phyloP scores from a whole-genome alignment of 2,797 vertebrate genomes.

The Huso huso region DNA sequence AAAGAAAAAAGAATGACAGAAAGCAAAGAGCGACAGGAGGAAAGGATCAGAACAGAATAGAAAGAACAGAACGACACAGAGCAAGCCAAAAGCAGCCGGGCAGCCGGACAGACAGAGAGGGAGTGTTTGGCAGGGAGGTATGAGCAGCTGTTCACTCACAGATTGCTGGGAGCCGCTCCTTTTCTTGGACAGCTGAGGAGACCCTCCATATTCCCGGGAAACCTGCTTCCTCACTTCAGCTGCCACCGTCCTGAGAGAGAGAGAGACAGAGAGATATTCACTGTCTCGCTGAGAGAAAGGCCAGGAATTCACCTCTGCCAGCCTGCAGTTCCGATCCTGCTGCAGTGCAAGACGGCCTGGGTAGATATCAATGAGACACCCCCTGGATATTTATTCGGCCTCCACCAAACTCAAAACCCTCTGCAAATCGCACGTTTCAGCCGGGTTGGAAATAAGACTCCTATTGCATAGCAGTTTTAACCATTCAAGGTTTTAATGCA shows the following conservation, averaged over 20 bases:
- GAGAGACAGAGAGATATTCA: background rate
- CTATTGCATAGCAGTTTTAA: too few species aligned
- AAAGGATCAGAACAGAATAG: background rate
- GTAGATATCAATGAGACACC: background rate
- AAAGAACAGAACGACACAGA: background rate
- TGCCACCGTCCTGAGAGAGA: slow-evolving; percentile 67
- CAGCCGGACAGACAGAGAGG: background rate
- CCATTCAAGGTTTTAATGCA: too few species aligned
- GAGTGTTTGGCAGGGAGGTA: background rate
- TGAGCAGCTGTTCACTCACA: slow-evolving; percentile 53
- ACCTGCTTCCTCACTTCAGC: slow-evolving; percentile 86
- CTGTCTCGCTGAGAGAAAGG: too few species aligned
- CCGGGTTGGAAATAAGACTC: too few species aligned
- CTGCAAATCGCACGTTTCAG: too few species aligned
- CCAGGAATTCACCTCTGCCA: background rate
- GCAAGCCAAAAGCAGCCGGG: background rate
- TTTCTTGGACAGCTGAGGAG: slow-evolving; percentile 79
- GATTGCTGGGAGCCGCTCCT: slow-evolving; percentile 58
- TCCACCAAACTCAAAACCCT: too few species aligned
- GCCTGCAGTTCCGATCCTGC: too few species aligned
- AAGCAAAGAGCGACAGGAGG: background rate
- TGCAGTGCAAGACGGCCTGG: background rate
- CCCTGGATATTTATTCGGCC: background rate
- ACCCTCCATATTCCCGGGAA: slow-evolving; percentile 73
- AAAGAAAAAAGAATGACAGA: background rate